phyloP scores from a whole-genome alignment of 2,113 vertebrate genomes.

The Chionomys nivalis region DNA sequence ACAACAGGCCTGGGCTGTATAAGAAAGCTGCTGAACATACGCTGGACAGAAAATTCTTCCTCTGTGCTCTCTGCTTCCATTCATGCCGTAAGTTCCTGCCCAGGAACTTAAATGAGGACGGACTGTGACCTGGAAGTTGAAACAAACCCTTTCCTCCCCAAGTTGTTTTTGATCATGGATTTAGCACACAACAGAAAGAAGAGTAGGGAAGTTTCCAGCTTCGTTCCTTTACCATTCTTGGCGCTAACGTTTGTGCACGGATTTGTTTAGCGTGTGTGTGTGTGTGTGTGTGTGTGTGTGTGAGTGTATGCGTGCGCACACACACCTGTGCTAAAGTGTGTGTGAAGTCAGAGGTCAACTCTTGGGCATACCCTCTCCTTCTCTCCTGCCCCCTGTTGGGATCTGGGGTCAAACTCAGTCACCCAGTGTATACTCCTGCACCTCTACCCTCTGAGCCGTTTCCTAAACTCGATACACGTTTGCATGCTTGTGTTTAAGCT shows the following conservation, averaged over 20 bases:
- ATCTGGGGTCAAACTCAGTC: not conserved
- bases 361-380: not conserved
- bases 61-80: not conserved
- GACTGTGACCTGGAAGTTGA: not conserved
- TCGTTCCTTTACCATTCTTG: not conserved
- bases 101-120: not conserved
- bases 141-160: not conserved
- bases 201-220: not conserved
- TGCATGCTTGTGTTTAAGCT: not conserved
- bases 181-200: not conserved
- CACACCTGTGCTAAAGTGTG: too few species aligned
- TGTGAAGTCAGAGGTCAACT: not conserved
- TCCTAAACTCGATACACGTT: not conserved
- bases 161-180: not conserved
- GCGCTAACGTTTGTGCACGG: not conserved
- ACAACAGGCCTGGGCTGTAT: not conserved
- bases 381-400: not conserved
- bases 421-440: not conserved
- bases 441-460: not conserved
- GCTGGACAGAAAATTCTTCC: not conserved
- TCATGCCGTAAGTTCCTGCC: not conserved
- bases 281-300: not conserved
- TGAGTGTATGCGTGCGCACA: not conserved
- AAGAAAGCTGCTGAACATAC: not conserved
- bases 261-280: too few species aligned